Evolutionary conservation across 2,888 invertebrate genomes (phyloP).

Genomic region (Carcina quercana): DNA sequence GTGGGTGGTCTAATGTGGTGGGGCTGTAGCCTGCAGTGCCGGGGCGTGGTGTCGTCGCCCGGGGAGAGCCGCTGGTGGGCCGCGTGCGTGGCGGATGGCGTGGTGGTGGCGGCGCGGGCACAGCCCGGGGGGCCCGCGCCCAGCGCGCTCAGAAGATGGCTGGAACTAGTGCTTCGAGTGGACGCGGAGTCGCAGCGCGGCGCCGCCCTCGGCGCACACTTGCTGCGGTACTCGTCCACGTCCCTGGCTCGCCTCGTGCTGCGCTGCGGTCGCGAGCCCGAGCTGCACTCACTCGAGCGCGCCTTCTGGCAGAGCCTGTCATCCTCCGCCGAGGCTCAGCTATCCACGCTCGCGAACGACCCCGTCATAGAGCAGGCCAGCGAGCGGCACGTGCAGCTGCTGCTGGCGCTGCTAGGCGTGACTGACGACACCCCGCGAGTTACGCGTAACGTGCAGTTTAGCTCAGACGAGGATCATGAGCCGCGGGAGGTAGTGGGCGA

Average conservation of each 20-base stretch:
- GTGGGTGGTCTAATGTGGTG: no score
- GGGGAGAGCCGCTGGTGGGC: constrained; percentile 81
- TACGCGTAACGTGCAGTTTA: constrained; percentile 1
- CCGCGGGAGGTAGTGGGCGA: no score
- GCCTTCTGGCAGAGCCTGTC: constrained; percentile 56
- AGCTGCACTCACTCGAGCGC: constrained; percentile 40
- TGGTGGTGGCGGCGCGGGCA: constrained; percentile 55
- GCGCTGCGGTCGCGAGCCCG: no score
- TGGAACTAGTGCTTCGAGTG: background rate
- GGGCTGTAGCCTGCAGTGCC: constrained; percentile 72
- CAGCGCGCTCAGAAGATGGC: no score
- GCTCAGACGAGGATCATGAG: no score
- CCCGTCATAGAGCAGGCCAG: background rate
- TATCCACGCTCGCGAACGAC: background rate
- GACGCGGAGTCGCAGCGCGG: background rate
- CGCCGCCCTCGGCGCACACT: constrained; percentile 30
- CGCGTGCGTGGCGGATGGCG: constrained; percentile 82
- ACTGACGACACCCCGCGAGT: no score
- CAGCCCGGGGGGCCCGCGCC: constrained; percentile 16
- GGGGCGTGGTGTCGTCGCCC: constrained; percentile 74
- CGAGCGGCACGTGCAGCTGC: constrained; percentile 28
- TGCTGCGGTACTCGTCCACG: no score
- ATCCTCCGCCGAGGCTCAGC: background rate
- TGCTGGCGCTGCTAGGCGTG: constrained; percentile 23
- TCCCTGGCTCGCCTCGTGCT: no score